Percentiles rank a stretch among this genome's conserved stretches.
phyloP scores from a whole-genome alignment of 2,888 invertebrate genomes.

The Didymodactylos carnosus region DNA sequence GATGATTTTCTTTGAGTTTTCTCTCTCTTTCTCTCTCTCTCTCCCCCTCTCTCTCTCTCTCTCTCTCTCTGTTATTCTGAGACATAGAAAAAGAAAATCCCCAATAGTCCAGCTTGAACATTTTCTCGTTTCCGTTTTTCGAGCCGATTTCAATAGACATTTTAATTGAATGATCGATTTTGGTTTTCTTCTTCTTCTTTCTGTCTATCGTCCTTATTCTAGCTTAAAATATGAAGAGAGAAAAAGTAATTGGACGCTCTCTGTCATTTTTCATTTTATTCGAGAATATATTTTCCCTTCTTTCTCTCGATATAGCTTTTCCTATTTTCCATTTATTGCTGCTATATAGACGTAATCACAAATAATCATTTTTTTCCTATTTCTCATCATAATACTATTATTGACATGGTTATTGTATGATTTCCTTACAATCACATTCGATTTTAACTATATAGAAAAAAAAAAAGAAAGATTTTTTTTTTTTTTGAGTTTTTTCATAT shows the following conservation, averaged over 20 bases:
- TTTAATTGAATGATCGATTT: conserved; percentile 1
- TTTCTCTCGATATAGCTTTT: neutral
- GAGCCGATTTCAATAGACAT: too few relatives aligned
- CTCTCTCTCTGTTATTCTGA: neutral
- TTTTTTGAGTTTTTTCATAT: too few relatives aligned
- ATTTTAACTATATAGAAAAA: too few relatives aligned
- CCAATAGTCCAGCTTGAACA: too few relatives aligned
- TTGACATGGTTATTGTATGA: too few relatives aligned
- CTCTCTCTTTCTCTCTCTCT: neutral
- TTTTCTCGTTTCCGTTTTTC: neutral
- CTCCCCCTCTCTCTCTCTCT: neutral
- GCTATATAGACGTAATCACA: too few relatives aligned
- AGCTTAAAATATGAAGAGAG: too few relatives aligned
- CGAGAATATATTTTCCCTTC: neutral
- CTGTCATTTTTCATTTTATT: neutral
- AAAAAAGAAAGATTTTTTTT: too few relatives aligned
- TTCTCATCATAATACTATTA: neutral
- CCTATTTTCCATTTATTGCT: neutral
- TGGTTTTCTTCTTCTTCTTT: neutral
- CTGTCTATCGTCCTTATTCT: neutral
- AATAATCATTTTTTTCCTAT: too few relatives aligned
- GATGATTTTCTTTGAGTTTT: neutral
- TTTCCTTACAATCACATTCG: too few relatives aligned
- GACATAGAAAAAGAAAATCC: too few relatives aligned
- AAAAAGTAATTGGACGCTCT: too few relatives aligned